Evolutionary conservation across 2,888 invertebrate species (phyloP).

Genomic region (Thysanoteuthis rhombus): DNA sequence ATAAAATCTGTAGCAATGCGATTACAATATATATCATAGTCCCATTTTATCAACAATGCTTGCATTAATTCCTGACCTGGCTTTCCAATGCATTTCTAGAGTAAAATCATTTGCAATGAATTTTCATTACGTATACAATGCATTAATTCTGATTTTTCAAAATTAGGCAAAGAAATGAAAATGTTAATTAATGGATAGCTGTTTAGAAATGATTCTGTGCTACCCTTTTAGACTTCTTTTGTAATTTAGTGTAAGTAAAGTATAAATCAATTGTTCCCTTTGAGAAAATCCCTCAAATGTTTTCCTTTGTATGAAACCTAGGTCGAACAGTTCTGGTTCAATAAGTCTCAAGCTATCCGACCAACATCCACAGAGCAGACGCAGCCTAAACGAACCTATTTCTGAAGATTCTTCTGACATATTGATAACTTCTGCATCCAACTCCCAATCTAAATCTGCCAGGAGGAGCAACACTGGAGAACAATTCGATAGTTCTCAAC

Average conservation of each 20-base stretch:
- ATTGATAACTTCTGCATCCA: slow-evolving; percentile 37
- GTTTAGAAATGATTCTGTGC: neutral
- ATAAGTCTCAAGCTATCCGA: neutral
- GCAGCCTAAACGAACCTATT: slow-evolving; percentile 55
- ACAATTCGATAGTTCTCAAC: slow-evolving; percentile 39
- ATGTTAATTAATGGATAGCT: no score
- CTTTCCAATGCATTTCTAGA: no score
- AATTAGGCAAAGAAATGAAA: no score
- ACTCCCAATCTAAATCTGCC: slow-evolving; percentile 50
- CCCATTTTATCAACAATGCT: no score
- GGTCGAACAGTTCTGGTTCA: neutral
- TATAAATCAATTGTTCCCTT: neutral
- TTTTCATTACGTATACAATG: no score
- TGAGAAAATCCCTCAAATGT: neutral
- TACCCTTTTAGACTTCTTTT: neutral
- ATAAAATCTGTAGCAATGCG: no score
- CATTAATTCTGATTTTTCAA: no score
- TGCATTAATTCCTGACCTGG: no score
- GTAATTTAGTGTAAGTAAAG: neutral
- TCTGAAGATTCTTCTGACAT: slow-evolving; percentile 47
- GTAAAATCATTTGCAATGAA: no score
- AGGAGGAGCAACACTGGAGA: slow-evolving; percentile 44
- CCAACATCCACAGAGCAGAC: slow-evolving; percentile 36
- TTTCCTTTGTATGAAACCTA: neutral
- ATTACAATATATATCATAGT: no score